Evolutionary conservation across 2,888 invertebrate species (phyloP).

Genomic region (Stegana nigrithorax): DNA sequence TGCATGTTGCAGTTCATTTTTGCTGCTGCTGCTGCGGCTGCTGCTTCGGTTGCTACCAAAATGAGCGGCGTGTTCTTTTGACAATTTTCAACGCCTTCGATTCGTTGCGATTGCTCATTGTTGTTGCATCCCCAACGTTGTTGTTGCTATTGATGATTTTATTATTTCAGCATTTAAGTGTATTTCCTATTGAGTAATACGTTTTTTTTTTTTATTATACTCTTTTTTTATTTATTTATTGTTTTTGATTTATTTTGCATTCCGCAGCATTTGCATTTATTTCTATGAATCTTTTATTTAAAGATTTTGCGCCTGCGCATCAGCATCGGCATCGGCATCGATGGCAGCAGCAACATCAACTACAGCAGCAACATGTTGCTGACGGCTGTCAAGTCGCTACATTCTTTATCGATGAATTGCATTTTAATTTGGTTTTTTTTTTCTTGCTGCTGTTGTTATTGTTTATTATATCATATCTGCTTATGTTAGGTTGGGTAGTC

Average conservation of each 20-base stretch:
- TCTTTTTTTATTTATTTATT: background rate
- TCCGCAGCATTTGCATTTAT: background rate
- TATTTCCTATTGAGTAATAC: constrained; percentile 58
- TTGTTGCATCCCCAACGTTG: constrained; percentile 26
- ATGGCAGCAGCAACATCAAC: background rate
- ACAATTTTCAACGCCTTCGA: constrained; percentile 62
- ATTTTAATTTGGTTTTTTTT: constrained; percentile 53
- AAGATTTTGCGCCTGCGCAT: background rate
- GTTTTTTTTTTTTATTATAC: background rate
- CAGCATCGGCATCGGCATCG: background rate
- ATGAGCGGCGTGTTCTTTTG: constrained; percentile 57
- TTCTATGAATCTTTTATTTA: background rate
- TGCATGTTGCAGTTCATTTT: no score
- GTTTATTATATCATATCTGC: background rate
- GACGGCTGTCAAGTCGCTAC: constrained; percentile 20
- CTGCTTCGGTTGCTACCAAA: constrained; percentile 1
- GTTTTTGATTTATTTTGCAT: background rate
- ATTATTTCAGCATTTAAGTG: constrained; percentile 44
- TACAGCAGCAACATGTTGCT: background rate
- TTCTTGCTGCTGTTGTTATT: no score
- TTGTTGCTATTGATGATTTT: constrained; percentile 51
- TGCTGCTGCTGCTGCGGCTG: no score
- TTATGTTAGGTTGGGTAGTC: background rate
- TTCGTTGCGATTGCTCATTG: constrained; percentile 21
- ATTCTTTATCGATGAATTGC: constrained; percentile 49